phyloP scores from a whole-genome alignment of 1,140 invertebrate genomes.

The Trichonephila clavata region DNA sequence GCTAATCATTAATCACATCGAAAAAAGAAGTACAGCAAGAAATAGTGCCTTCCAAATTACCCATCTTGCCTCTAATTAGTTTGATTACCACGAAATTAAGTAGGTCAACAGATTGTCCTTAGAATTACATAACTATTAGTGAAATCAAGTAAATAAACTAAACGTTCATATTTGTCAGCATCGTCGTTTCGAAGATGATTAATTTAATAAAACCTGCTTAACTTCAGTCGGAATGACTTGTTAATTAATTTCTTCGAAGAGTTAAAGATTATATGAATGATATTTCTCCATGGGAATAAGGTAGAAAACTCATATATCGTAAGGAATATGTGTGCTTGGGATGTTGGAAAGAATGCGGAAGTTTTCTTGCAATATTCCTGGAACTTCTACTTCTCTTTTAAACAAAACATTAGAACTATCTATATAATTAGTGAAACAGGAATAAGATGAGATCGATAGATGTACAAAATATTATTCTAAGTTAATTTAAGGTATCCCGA shows the following conservation, averaged over 20 bases:
- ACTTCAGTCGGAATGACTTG: neutral
- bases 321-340: no score
- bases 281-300: neutral
- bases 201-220: neutral
- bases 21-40: neutral
- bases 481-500: no score
- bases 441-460: no score
- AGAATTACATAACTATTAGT: neutral
- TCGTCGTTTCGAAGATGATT: neutral
- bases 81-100: neutral
- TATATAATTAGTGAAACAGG: no score
- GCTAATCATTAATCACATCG: constrained; percentile 21
- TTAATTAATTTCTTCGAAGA: neutral
- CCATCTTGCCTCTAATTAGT: constrained; percentile 8
- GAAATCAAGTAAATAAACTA: neutral
- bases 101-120: constrained; percentile 28
- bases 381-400: no score
- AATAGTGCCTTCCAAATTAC: constrained; percentile 21
- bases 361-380: no score
- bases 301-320: neutral
- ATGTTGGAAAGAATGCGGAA: no score
- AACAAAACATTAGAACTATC: no score
- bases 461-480: no score
- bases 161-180: neutral
- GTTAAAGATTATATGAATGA: neutral